Percentiles rank a stretch among this genome's conserved stretches.
Evolutionary conservation across 2,888 invertebrate genomes (phyloP).

Genomic region (Torymus texanus): DNA sequence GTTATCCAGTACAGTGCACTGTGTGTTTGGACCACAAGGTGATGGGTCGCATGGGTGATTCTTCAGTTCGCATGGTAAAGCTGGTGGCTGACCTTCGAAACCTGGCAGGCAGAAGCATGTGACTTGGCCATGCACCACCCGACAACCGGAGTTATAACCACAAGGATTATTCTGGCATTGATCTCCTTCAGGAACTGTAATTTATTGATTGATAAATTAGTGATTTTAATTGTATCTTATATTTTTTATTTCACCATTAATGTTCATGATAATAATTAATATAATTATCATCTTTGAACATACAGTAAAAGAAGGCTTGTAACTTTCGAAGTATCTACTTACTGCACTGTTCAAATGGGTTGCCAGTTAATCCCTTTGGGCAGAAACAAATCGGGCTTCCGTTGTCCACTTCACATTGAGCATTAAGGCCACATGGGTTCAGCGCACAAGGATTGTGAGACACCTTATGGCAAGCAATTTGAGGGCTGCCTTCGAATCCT

Average conservation of each 20-base stretch:
- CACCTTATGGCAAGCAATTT: conserved; percentile 81
- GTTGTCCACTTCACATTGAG: conserved; percentile 88
- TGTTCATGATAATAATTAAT: background rate
- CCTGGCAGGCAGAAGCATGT: conserved; percentile 92
- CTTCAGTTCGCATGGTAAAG: conserved; percentile 82
- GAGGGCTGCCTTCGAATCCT: conserved; percentile 88
- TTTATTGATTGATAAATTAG: conserved; percentile 11
- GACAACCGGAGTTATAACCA: conserved; percentile 89
- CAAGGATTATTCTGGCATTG: conserved; percentile 90
- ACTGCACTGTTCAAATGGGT: conserved; percentile 94
- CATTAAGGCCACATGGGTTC: conserved; percentile 91
- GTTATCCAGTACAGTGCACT: conserved; percentile 85
- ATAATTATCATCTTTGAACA: background rate
- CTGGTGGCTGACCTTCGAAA: conserved; percentile 90
- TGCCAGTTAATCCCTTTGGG: conserved; percentile 91
- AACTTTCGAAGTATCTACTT: conserved; percentile 76
- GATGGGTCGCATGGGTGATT: conserved; percentile 89
- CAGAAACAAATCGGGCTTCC: conserved; percentile 93
- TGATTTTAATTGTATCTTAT: conserved; percentile 5
- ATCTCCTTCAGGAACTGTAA: conserved; percentile 89
- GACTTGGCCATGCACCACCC: conserved; percentile 84
- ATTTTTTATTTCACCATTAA: background rate
- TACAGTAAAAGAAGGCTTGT: background rate
- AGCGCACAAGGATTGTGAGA: conserved; percentile 88
- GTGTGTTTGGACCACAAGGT: conserved; percentile 92